Evolutionary conservation across 2,888 invertebrate species (phyloP).

Genomic region (Eilema sororculum): DNA sequence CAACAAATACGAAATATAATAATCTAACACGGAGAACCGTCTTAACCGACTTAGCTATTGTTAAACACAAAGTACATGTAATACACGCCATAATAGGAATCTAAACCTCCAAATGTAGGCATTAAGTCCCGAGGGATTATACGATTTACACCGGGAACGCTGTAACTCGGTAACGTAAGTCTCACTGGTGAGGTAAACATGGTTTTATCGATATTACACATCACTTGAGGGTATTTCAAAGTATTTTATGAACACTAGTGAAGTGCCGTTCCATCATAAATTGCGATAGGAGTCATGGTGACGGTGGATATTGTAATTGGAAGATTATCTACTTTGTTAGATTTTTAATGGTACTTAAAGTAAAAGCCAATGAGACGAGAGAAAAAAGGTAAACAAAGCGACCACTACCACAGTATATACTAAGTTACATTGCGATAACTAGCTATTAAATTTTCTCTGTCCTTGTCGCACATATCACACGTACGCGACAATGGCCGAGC

Average conservation of each 20-base stretch:
- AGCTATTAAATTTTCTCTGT: too few species aligned
- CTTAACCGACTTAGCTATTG: neutral
- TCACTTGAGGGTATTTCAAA: neutral
- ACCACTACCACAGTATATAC: too few species aligned
- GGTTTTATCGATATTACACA: neutral
- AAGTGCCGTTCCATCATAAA: neutral
- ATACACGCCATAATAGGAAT: constrained; percentile 1
- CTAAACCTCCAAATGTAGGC: neutral
- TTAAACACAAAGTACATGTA: neutral
- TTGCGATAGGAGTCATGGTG: neutral
- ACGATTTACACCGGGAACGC: neutral
- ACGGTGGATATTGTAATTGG: neutral
- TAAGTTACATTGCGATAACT: too few species aligned
- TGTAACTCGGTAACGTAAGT: neutral
- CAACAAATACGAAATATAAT: neutral
- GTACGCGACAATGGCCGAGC: too few species aligned
- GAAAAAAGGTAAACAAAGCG: too few species aligned
- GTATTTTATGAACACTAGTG: constrained; percentile 1
- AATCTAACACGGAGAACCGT: neutral
- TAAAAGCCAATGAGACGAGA: too few species aligned
- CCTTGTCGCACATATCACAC: too few species aligned
- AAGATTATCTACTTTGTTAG: too few species aligned
- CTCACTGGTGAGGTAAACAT: neutral
- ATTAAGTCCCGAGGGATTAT: neutral
- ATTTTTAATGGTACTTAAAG: too few species aligned